A percentile compares a stretch with the other conserved stretches of the same genome.
phyloP scores from a whole-genome alignment of 2,113 vertebrate species.

The Coturnix japonica region DNA sequence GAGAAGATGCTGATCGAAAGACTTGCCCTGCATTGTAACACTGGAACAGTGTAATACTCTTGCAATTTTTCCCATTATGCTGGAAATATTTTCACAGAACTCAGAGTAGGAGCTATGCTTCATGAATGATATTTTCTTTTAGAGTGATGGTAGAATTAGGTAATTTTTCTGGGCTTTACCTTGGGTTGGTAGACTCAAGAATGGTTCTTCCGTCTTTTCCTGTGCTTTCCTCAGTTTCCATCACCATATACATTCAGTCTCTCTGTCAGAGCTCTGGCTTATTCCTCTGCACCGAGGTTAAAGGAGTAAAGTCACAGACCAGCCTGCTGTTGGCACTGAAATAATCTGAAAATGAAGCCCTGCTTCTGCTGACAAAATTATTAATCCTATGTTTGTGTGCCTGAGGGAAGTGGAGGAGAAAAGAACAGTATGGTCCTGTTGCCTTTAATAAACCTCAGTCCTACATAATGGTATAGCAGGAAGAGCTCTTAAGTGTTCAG shows the following conservation, averaged over 20 bases:
- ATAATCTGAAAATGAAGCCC: constrained; percentile 19
- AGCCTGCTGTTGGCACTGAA: not conserved
- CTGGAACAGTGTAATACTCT: not conserved
- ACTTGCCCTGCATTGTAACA: not conserved
- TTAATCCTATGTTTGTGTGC: not conserved
- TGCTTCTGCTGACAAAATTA: not conserved
- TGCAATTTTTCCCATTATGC: not conserved
- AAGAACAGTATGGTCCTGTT: not conserved
- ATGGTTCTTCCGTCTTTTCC: not conserved
- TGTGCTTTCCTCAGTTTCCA: not conserved
- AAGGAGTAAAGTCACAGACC: not conserved
- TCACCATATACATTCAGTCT: not conserved
- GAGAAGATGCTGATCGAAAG: not conserved
- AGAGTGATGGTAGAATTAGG: not conserved
- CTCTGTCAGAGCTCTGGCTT: not conserved
- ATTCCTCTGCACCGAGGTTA: not conserved
- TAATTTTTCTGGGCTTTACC: not conserved
- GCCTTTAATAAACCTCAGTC: constrained; percentile 9
- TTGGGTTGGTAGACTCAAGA: not conserved
- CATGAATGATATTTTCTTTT: not conserved
- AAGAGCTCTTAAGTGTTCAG: constrained; percentile 1
- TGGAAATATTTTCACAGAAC: not conserved
- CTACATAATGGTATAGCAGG: not conserved
- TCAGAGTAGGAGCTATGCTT: not conserved
- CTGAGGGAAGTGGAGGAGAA: not conserved